Evolutionary conservation across 2,113 vertebrate genomes (phyloP).

Genomic region (Chaetodon trifascialis): DNA sequence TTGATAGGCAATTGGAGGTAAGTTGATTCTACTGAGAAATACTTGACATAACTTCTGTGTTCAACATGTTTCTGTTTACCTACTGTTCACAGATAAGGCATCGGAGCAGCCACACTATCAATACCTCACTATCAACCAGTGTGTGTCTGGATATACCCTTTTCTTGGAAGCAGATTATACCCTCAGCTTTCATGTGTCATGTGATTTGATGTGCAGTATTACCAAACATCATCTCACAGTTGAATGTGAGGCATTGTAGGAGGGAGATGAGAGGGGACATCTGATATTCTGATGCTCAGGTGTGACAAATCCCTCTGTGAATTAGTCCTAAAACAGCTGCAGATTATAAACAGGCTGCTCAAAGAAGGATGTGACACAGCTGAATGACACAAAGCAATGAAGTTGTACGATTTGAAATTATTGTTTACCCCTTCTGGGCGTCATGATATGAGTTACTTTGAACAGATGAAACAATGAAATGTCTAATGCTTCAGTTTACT

Average conservation of each 20-base stretch:
- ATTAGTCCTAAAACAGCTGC: conserved; percentile 48
- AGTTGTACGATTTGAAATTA: background rate
- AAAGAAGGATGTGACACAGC: conserved; percentile 28
- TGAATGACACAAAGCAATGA: conserved; percentile 36
- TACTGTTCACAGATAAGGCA: background rate
- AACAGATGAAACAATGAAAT: background rate
- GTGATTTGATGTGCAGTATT: conserved; percentile 37
- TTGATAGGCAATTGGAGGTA: background rate
- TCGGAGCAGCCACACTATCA: background rate
- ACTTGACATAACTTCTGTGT: background rate
- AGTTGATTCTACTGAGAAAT: background rate
- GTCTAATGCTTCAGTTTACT: background rate
- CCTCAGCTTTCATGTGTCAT: conserved; percentile 43
- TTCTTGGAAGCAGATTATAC: conserved; percentile 54
- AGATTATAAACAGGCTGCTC: conserved; percentile 42
- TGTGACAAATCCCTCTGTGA: conserved; percentile 58
- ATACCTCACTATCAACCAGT: conserved; percentile 16
- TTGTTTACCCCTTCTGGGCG: background rate
- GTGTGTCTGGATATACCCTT: conserved; percentile 23
- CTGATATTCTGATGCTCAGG: conserved; percentile 56
- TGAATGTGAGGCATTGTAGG: conserved; percentile 30
- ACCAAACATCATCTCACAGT: conserved; percentile 38
- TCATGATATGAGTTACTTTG: background rate
- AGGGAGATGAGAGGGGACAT: background rate
- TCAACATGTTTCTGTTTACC: conserved; percentile 6